Conservation (phyloP, 2,888 invertebrate species). For the Nysson spinosus region DNA sequence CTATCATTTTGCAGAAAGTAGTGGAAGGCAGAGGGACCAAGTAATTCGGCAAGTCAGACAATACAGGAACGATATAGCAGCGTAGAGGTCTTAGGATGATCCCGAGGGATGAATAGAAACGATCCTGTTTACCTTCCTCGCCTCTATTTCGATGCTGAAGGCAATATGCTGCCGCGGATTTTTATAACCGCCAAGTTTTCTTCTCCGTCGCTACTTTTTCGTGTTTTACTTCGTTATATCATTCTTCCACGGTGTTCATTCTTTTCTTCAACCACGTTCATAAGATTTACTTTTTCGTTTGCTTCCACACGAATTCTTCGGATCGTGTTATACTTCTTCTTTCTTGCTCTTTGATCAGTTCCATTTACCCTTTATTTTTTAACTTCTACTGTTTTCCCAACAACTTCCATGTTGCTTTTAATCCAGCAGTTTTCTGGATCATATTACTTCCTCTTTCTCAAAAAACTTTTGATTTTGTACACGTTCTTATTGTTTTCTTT, state of each 20-base stretch:
- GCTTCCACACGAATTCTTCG: too few species aligned
- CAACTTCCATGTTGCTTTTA: too few species aligned
- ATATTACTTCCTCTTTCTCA: too few species aligned
- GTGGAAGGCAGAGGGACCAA: slow-evolving; percentile 4
- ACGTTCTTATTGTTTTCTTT: too few species aligned
- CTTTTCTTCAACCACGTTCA: background rate
- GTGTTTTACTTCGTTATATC: background rate
- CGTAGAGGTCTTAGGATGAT: slow-evolving; percentile 42
- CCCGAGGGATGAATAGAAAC: slow-evolving; percentile 57
- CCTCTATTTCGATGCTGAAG: slow-evolving; percentile 15
- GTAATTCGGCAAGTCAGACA: slow-evolving; percentile 47
- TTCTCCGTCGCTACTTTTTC: slow-evolving; percentile 4
- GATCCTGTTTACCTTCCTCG: slow-evolving; percentile 51
- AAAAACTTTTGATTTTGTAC: too few species aligned
- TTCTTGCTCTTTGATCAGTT: too few species aligned
- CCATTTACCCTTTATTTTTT: background rate
- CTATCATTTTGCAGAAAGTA: slow-evolving; percentile 14
- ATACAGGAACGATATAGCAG: slow-evolving; percentile 26
- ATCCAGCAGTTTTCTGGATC: too few species aligned
- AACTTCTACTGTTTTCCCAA: background rate
- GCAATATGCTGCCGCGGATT: slow-evolving; percentile 46
- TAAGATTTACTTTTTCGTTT: background rate
- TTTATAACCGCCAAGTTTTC: slow-evolving; percentile 40
- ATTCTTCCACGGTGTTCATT: background rate
- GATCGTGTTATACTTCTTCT: background rate